Base-by-base conservation (phyloP, 2,888 invertebrate species). In the Oscheius sp. region DNA sequence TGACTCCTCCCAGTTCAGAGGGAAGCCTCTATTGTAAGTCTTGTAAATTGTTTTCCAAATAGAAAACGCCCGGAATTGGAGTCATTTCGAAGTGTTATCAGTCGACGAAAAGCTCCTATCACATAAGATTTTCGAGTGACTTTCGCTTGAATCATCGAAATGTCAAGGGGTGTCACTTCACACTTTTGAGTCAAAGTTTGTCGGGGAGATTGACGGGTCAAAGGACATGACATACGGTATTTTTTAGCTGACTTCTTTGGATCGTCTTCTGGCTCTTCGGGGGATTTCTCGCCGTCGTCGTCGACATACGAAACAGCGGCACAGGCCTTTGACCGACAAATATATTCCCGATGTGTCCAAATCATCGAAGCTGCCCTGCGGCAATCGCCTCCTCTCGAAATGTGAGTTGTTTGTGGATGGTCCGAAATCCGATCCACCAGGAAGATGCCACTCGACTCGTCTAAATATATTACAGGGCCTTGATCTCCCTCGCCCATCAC, bases 301-400 rank as follows among this genome's bases (percentile, higher is more conserved):
- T 63, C 63, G 12, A 25, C 63, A 23, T 66, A 66, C 18, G 66
- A 49, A 13, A 27, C 25, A 1, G 80, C 80, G 12, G 68, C 75
- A 13, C 75, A 80, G 52, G 80, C 80, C 5, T 80, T 76, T 61
- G 78, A 80, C 56, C 78, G 78, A n/a, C 78, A 78, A 49, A 80
- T 80, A n/a, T 80, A 74, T 46, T 80, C 80, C 35, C 70, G 80
- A 69, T 78, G 78, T 55, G 76, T 80, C 29, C 72, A 76, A 58
- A 66, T 80, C 35, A 76, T 78, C 18, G 80, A 80, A 59, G 61
- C 69, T 29, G 78, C 80, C 3, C 76, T 75, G 59, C 58, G 74
- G 13, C n/a, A 18, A 46, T n/a, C 23, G 18, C 35, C 35, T n/a
- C 68, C 55, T 21, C 23, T 56, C 23, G 43, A 56, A 53, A 56